Conservation (phyloP, 1,140 invertebrate genomes). For the Latrodectus geometricus region DNA sequence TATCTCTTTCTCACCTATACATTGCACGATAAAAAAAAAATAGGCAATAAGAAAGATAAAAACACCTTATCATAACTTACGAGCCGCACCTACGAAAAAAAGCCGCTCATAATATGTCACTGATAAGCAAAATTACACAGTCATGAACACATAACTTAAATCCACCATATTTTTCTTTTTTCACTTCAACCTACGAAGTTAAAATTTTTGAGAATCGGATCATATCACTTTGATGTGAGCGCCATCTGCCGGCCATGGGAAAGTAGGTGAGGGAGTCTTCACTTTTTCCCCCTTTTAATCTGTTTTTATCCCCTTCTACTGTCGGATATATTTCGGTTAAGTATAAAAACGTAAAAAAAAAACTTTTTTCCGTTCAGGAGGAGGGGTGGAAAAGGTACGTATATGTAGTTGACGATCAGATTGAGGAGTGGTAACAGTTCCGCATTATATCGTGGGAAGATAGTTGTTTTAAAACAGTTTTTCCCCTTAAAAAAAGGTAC, state of each 20-base stretch:
- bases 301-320: not conserved
- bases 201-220: slow-evolving; percentile 12
- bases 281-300: not conserved
- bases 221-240: slow-evolving; percentile 29
- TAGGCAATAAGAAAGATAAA: slow-evolving; percentile 4
- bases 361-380: not conserved
- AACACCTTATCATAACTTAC: slow-evolving; percentile 26
- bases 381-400: too few species aligned
- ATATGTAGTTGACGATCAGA: not conserved
- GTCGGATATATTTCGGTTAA: not conserved
- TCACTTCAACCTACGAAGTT: slow-evolving; percentile 4
- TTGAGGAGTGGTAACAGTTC: not conserved
- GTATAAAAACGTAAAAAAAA: not conserved
- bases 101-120: slow-evolving; percentile 50
- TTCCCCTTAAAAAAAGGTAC: too few species aligned
- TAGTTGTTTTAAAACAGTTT: too few species aligned
- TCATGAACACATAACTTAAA: slow-evolving; percentile 18
- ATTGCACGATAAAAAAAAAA: not conserved
- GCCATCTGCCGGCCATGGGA: slow-evolving; percentile 8
- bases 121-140: slow-evolving; percentile 48
- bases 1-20: not conserved
- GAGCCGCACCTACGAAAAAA: slow-evolving; percentile 41
- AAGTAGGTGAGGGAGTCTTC: not conserved
- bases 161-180: slow-evolving; percentile 8
- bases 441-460: slow-evolving; percentile 31